Conservation (phyloP, 2,888 invertebrate genomes). For the Oligia strigilis region DNA sequence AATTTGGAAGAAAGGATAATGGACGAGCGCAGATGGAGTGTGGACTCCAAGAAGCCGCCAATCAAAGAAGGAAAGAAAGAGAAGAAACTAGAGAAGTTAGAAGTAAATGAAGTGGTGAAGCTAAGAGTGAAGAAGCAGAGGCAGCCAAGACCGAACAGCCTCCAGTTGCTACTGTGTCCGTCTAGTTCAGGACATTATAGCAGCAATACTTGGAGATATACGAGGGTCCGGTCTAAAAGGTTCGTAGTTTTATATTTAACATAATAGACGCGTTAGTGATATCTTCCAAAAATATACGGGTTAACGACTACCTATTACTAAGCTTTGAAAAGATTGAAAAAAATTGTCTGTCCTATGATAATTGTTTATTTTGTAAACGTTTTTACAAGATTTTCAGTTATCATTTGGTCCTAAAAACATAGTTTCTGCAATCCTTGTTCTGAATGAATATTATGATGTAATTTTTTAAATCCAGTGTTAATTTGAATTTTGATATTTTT, state of each 20-base stretch:
- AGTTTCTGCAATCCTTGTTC: background rate
- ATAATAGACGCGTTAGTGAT: background rate
- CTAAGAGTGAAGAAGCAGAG: slow-evolving; percentile 84
- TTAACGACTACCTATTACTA: background rate
- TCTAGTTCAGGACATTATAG: slow-evolving; percentile 87
- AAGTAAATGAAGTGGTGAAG: slow-evolving; percentile 82
- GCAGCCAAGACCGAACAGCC: slow-evolving; percentile 86
- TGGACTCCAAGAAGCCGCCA: slow-evolving; percentile 84
- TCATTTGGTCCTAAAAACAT: background rate
- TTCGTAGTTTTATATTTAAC: slow-evolving; percentile 65
- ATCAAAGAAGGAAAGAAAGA: slow-evolving; percentile 78
- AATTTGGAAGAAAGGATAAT: slow-evolving; percentile 78
- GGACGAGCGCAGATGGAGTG: slow-evolving; percentile 80
- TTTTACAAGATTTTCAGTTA: background rate
- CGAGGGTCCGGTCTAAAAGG: slow-evolving; percentile 87
- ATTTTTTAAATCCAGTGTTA: background rate
- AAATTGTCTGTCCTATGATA: background rate
- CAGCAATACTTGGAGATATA: slow-evolving; percentile 88
- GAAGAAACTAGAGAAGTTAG: slow-evolving; percentile 51
- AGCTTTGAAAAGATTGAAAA: background rate
- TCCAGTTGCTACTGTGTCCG: slow-evolving; percentile 86
- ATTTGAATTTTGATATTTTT: background rate
- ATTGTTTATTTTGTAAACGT: background rate
- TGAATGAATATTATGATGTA: background rate
- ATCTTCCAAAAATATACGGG: background rate